Base-by-base conservation (phyloP, 2,113 vertebrate species). In the Danionella cerebrum region DNA sequence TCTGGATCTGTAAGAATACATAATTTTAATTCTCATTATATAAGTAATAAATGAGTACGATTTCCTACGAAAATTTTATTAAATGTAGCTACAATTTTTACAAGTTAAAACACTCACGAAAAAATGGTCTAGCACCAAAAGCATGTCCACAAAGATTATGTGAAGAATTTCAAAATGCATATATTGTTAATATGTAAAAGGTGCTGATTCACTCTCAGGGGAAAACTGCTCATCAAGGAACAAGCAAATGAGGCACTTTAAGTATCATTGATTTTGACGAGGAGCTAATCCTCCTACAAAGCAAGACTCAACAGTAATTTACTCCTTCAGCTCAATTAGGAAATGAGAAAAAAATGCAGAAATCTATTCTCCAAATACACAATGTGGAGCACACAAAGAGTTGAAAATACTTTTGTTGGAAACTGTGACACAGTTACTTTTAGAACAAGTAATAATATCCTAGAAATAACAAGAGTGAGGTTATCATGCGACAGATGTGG, bases 291-390 rank as follows among this genome's bases (percentile, higher is more conserved):
- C 77, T 69, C 67, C 74, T 11, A 52, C 69, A 36, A 65, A 70
- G 55, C 55, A 62, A 64, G 69, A 70, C 75, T 76, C 18, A 42
- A 64, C 72, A 81, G 78, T 83, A 79, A 87, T 87, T 87, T 83
- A 86, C 78, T 80, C 83, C 76, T 79, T 83, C 82, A 79, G 75
- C 78, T 80, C 83, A 85, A 84, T 87, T 87, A 86, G 81, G 71
- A 86, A 87, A 89, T 85, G 80, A 85, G 80, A 81, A 59, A 70
- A 25, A 58, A 53, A 62, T 24, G 76, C 78, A 74, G 78, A 68
- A 58, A 60, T 42, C 75, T 71, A 68, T 71, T 22, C 47, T 79
- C 77, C 72, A 70, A 68, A 67, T 70, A n/a, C n/a, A n/a, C n/a
- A n/a, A n/a, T n/a, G n/a, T n/a, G n/a, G n/a, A n/a, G n/a, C n/a